Percentiles rank a stretch among this genome's conserved stretches.
These are phyloP conservation scores for Macropodus opercularis DNA, from an alignment of 2,797 vertebrate genomes.

Conservation along the genomic window DNA sequence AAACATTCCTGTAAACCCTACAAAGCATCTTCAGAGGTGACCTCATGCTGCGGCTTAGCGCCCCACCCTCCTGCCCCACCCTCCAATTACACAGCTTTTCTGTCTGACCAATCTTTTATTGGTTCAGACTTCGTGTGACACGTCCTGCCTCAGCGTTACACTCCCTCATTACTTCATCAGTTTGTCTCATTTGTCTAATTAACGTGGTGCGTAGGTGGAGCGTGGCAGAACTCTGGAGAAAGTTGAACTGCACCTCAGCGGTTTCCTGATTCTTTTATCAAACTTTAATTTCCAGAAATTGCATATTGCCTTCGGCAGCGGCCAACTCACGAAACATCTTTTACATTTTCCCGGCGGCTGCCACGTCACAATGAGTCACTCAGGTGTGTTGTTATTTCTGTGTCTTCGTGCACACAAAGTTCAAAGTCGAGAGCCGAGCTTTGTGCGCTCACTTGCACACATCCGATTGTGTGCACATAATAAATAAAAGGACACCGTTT, in stretches of 20 bases:
- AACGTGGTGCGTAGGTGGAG: not conserved
- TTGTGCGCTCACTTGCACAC: not conserved
- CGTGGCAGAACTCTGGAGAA: not conserved
- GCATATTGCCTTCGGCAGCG: conserved; percentile 3
- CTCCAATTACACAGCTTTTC: conserved; percentile 1
- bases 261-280: conserved; percentile 3
- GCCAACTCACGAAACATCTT: conserved; percentile 19
- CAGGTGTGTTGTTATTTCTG: conserved; percentile 18
- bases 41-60: conserved; percentile 8
- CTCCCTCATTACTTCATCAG: conserved; percentile 1
- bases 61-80: not conserved
- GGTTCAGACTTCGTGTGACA: not conserved
- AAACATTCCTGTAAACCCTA: not conserved
- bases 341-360: conserved; percentile 9
- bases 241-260: conserved; percentile 2
- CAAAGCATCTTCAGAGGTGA: conserved; percentile 6
- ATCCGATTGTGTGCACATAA: not conserved
- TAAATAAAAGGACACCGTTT: not conserved
- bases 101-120: not conserved
- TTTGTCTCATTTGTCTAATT: conserved; percentile 5
- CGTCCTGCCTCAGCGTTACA: conserved; percentile 4
- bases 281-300: conserved; percentile 14
- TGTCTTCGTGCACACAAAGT: not conserved
- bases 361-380: conserved; percentile 30
- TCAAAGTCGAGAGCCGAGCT: conserved; percentile 1